Evolutionary conservation across 2,888 invertebrate species (phyloP), one percentile per base, ranked within the genome.

Genomic region (Microplitis manilae): DNA sequence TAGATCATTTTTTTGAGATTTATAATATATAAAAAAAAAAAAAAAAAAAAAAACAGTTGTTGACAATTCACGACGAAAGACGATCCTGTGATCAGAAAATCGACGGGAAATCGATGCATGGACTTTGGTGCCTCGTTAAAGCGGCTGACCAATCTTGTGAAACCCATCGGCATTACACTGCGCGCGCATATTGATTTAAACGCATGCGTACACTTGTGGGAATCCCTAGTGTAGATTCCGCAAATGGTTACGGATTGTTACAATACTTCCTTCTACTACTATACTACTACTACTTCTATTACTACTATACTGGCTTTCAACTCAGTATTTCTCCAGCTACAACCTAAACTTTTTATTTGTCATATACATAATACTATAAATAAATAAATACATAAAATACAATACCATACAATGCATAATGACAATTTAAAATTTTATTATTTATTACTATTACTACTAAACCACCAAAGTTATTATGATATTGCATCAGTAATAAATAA

Each of bases 81-180:
- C 50, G 59, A 73, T 73, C 62, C 61, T 38, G 68, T 50, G 50
- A 50, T 50, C 50, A 30, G 13, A 65, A 50, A 41, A 62, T 41
- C 67, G 68, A 38, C 41, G 6, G 60, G 13, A 67, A 68, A 69
- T 50, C 71, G 74, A 67, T 30, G 40, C 70, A 59, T 38, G 77
- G 75, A 79, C 73, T 74, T 80, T 80, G 69, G 81, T 79, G 77
- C 79, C 80, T 82, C 81, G 81, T 79, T 79, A 81, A 77, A 64
- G 67, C 67, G 30, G 79, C 77, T 70, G 41, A 76, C 73, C 71
- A 61, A 70, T 72, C 79, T 80, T 76, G 73, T 75, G 61, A 38
- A 70, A 68, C 70, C 76, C 77, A 80, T 79, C 79, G 50, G 50
- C 50, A 79, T 73, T 79, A 73, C 64, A 71, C 50, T 40, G 39